phyloP scores from a whole-genome alignment of 1,140 invertebrate genomes.

The Lasioglossum baleicum region DNA sequence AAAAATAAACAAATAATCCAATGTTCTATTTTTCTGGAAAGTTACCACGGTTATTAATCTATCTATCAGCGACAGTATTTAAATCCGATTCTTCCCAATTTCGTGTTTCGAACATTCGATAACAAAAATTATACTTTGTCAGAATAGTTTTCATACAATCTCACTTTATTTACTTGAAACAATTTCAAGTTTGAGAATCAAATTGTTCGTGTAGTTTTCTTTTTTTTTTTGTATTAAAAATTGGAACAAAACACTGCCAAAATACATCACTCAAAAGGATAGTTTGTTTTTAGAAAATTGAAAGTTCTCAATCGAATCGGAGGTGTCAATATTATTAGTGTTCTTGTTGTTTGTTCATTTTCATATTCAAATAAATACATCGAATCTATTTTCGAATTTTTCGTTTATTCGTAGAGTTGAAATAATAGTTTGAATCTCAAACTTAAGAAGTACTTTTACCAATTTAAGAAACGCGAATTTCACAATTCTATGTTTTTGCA shows the following conservation, averaged over 20 bases:
- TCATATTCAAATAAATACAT: not conserved
- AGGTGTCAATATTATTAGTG: not conserved
- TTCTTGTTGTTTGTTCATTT: not conserved
- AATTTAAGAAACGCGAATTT: slow-evolving; percentile 27
- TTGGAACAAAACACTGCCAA: slow-evolving; percentile 40
- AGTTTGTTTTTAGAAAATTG: slow-evolving; percentile 6
- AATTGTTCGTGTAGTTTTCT: slow-evolving; percentile 17
- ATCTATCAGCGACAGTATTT: slow-evolving; percentile 59
- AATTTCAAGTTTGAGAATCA: slow-evolving; percentile 63
- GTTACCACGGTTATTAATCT: slow-evolving; percentile 53
- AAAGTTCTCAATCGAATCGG: not conserved
- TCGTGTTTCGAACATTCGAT: slow-evolving; percentile 38
- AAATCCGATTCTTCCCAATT: slow-evolving; percentile 49
- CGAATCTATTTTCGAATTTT: not conserved
- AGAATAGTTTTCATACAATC: slow-evolving; percentile 35
- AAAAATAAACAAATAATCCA: slow-evolving; percentile 59
- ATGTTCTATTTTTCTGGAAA: slow-evolving; percentile 70
- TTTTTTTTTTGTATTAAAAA: not conserved
- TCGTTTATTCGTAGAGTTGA: not conserved
- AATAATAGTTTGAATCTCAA: slow-evolving; percentile 59
- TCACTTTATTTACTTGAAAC: slow-evolving; percentile 25
- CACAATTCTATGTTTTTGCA: slow-evolving; percentile 55
- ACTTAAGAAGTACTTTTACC: slow-evolving; percentile 36
- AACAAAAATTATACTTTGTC: slow-evolving; percentile 48
- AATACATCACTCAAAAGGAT: slow-evolving; percentile 16